These are phyloP conservation scores for Aegotheles bennettii DNA, from an alignment of 2,113 vertebrate genomes.

Conservation along the genomic window DNA sequence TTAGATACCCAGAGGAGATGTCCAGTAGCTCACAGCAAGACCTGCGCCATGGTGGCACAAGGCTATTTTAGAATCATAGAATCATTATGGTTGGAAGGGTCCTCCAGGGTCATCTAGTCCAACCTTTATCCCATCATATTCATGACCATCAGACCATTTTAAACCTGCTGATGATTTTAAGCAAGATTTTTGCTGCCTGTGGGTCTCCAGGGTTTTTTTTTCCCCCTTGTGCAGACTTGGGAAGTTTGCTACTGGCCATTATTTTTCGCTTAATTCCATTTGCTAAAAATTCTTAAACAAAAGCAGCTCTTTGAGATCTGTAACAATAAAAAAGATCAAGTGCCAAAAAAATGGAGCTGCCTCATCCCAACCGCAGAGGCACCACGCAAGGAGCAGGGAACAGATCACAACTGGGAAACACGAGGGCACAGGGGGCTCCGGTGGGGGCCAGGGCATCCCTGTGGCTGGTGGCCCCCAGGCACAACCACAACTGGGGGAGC, in stretches of 20 bases:
- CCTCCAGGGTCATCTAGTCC: no score
- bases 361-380: not conserved
- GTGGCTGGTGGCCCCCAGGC: fast-evolving
- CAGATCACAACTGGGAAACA: not conserved
- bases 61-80: no score
- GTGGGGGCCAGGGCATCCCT: not conserved
- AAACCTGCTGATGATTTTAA: not conserved
- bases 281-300: not conserved
- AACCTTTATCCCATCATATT: no score
- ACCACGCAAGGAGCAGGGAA: not conserved
- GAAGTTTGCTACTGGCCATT: not conserved
- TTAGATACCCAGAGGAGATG: not conserved
- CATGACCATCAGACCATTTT: no score
- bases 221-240: fast-evolving
- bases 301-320: not conserved
- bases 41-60: fast-evolving
- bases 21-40: not conserved
- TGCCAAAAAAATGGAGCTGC: not conserved
- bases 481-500: fast-evolving
- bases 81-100: no score
- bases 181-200: not conserved
- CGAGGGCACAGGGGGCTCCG: not conserved
- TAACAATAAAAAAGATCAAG: not conserved
- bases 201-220: not conserved
- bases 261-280: not conserved